Evolutionary conservation across 1,140 invertebrate species (phyloP).

Genomic region (Centruroides sculpturatus): DNA sequence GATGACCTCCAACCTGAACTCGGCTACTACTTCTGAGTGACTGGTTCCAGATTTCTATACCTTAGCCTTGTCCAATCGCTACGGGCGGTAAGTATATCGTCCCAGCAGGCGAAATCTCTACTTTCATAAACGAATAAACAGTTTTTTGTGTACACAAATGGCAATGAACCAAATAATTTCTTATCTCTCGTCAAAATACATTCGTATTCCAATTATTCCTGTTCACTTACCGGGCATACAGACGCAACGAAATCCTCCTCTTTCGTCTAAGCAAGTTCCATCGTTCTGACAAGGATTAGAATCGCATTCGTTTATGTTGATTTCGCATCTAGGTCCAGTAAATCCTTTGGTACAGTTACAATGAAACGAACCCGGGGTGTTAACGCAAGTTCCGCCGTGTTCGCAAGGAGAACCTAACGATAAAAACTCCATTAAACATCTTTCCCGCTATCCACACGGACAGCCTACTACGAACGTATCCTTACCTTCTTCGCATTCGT

Average conservation of each 20-base stretch:
- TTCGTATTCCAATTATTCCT: too few species aligned
- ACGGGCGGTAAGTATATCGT: too few species aligned
- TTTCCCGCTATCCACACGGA: not conserved
- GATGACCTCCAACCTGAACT: too few species aligned
- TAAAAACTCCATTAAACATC: not conserved
- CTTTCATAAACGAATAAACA: too few species aligned
- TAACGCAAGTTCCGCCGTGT: constrained; percentile 53
- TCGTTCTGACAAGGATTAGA: constrained; percentile 88
- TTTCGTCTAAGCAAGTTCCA: constrained; percentile 82
- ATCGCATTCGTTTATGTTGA: constrained; percentile 69
- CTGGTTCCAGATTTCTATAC: too few species aligned
- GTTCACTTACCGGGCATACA: constrained; percentile 82
- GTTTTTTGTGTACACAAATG: too few species aligned
- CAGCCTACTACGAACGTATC: constrained; percentile 13
- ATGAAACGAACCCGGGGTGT: constrained; percentile 81
- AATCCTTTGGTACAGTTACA: constrained; percentile 89
- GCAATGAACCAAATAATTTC: too few species aligned
- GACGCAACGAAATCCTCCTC: constrained; percentile 84
- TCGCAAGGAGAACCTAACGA: constrained; percentile 26
- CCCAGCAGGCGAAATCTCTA: too few species aligned
- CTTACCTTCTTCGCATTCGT: constrained; percentile 87
- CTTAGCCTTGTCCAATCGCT: too few species aligned
- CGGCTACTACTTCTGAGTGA: too few species aligned
- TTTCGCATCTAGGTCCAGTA: constrained; percentile 73
- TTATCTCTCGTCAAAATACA: too few species aligned